Conservation (phyloP, 2,888 invertebrate species). For the Halictus quadricinctus region DNA sequence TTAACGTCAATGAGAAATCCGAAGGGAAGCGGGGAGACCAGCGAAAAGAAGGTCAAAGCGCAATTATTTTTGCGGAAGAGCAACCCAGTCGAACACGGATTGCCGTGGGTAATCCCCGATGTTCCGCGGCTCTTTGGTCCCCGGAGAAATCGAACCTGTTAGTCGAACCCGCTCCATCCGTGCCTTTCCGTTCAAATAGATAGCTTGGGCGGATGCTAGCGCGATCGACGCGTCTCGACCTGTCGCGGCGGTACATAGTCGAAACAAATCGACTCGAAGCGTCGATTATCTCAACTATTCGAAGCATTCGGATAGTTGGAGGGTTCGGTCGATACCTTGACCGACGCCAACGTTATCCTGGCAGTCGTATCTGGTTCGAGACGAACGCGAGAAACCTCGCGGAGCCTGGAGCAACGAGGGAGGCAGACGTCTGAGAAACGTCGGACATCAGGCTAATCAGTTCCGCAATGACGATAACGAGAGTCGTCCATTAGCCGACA, state of each 20-base stretch:
- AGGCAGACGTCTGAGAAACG: conserved; percentile 38
- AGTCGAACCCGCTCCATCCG: conserved; percentile 25
- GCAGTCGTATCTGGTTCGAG: background rate
- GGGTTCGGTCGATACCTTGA: background rate
- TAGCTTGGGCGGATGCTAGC: background rate
- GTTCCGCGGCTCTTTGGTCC: conserved; percentile 22
- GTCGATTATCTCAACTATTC: background rate
- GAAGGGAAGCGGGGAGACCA: background rate
- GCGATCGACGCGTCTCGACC: background rate
- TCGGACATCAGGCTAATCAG: conserved; percentile 39
- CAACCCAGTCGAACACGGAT: conserved; percentile 26
- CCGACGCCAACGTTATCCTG: background rate
- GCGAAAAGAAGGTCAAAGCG: conserved; percentile 18
- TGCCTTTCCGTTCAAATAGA: conserved; percentile 11
- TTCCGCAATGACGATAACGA: conserved; percentile 46
- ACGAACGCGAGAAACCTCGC: background rate
- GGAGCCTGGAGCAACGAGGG: background rate
- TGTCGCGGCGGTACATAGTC: too few relatives aligned
- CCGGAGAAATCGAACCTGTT: conserved; percentile 36
- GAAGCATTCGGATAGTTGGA: background rate
- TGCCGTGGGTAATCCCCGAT: conserved; percentile 24
- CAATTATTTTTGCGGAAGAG: conserved; percentile 34
- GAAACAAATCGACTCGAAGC: background rate
- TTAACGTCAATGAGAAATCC: background rate
- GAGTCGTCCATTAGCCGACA: conserved; percentile 37